Evolutionary conservation across 1,140 invertebrate genomes (phyloP), one percentile per base, ranked within the genome.

Genomic region (Lysiphlebus fabarum): DNA sequence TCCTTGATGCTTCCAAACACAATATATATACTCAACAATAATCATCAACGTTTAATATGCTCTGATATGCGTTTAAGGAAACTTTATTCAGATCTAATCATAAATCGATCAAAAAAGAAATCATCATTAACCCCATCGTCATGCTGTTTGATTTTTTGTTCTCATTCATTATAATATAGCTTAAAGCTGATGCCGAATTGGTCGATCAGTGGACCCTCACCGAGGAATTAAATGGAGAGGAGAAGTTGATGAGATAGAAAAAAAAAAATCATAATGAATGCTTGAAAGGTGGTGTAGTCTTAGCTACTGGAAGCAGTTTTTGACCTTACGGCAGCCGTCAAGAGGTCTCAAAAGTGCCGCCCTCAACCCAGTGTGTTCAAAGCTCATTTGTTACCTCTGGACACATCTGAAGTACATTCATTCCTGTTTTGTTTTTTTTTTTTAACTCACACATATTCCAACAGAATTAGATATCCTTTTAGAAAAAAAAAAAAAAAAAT

Each of bases 321-420:
- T 73, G 74, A 68, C 65, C 63, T 58, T 26, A 26, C 65, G 63
- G 67, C 67, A 69, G 70, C 63, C 64, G 65, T 62, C 69, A 68
- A 67, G 70, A 68, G 62, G 62, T 42, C 59, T 75, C 70, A 74
- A 74, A 75, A 73, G 71, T 56, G 53, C 72, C 74, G 71, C 70
- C 55, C 49, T 65, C 50, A 65, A 62, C 65, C 66, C 63, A 62
- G 62, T 58, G 66, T 68, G 69, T 71, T 64, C 61, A 61, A 62
- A 70, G 63, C 71, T 74, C 72, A 74, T 74, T 70, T 75, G 70
- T 77, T 75, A 67, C 67, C 65, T 57, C 48, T 26, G 17, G 17
- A 26, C 17, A 26, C 64, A 62, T 57, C 61, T 37, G 49, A 10
- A 48, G 38, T 9, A 43, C 36, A 14, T 33, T 36, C 40, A 37